A percentile compares a stretch with the other conserved stretches of the same genome.
These are phyloP conservation scores for Eupithecia inturbata DNA, from an alignment of 2,888 invertebrate genomes.

Conservation along the genomic window DNA sequence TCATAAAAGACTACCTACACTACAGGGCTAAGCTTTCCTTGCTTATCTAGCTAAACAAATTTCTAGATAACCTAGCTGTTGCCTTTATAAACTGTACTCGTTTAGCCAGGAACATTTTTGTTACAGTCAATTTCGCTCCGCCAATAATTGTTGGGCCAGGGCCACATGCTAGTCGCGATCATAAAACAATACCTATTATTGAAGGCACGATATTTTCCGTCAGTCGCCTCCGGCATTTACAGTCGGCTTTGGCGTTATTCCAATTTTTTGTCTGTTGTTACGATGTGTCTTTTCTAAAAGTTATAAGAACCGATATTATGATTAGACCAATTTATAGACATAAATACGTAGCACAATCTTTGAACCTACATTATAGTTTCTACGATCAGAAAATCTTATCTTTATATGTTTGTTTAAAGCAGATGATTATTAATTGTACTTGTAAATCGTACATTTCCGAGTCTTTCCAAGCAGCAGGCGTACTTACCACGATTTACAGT, in stretches of 20 bases:
- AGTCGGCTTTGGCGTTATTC: conserved; percentile 62
- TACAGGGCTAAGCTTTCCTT: background rate
- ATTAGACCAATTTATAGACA: conserved; percentile 4
- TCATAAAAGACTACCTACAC: background rate
- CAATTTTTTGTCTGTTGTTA: conserved; percentile 60
- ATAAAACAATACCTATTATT: conserved; percentile 63
- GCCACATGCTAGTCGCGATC: conserved; percentile 46
- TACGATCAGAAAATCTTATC: background rate
- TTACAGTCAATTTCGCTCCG: conserved; percentile 35
- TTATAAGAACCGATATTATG: conserved; percentile 46
- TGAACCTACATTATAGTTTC: background rate
- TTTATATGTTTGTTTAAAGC: background rate
- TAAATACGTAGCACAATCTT: background rate
- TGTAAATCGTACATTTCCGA: conserved; percentile 6
- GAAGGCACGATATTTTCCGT: conserved; percentile 61
- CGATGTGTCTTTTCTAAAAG: conserved; percentile 54
- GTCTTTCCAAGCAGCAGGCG: conserved; percentile 3
- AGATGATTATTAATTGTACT: background rate
- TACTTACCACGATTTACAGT: conserved; percentile 10
- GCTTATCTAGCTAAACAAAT: background rate
- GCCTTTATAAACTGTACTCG: background rate
- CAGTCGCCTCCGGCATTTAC: conserved; percentile 61
- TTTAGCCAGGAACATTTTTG: conserved; percentile 20
- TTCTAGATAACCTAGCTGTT: background rate
- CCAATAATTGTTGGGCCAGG: conserved; percentile 42